Evolutionary conservation across 1,140 invertebrate genomes (phyloP).

Genomic region (Drosophila arawakana): DNA sequence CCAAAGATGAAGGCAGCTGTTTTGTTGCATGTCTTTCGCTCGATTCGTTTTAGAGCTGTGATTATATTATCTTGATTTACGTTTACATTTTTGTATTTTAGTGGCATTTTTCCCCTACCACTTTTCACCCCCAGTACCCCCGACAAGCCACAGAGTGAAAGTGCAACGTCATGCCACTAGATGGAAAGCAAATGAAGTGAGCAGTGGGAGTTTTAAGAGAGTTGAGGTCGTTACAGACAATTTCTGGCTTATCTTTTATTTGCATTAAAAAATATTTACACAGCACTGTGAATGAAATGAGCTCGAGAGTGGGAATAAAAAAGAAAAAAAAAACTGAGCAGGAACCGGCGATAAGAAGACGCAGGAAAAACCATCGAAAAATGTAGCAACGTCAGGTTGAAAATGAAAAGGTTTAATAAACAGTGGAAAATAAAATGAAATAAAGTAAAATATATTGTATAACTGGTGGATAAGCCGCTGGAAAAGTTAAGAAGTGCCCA

Average conservation of each 20-base stretch:
- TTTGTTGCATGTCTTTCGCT: slow-evolving; percentile 57
- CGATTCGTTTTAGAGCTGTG: slow-evolving; percentile 70
- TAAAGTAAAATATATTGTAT: not conserved
- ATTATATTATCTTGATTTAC: slow-evolving; percentile 79
- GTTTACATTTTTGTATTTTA: slow-evolving; percentile 55
- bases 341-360: not conserved
- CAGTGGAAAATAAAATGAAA: not conserved
- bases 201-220: slow-evolving; percentile 30
- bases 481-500: slow-evolving; percentile 20
- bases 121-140: not conserved
- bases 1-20: slow-evolving; percentile 23
- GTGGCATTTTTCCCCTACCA: not conserved
- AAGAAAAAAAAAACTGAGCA: not conserved
- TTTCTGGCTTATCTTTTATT: slow-evolving; percentile 72
- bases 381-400: slow-evolving; percentile 30
- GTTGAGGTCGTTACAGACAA: slow-evolving; percentile 47
- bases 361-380: not conserved
- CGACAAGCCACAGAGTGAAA: slow-evolving; percentile 37
- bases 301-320: not conserved
- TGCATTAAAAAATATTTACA: slow-evolving; percentile 79
- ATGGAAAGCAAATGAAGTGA: slow-evolving; percentile 22
- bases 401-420: slow-evolving; percentile 35
- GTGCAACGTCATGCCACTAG: slow-evolving; percentile 63
- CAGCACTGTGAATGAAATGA: slow-evolving; percentile 57
- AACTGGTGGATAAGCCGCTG: slow-evolving; percentile 23